Evolutionary conservation across 53 echinoderm and acorn worm species (phyloP).

Genomic region (Stichopus horrens): DNA sequence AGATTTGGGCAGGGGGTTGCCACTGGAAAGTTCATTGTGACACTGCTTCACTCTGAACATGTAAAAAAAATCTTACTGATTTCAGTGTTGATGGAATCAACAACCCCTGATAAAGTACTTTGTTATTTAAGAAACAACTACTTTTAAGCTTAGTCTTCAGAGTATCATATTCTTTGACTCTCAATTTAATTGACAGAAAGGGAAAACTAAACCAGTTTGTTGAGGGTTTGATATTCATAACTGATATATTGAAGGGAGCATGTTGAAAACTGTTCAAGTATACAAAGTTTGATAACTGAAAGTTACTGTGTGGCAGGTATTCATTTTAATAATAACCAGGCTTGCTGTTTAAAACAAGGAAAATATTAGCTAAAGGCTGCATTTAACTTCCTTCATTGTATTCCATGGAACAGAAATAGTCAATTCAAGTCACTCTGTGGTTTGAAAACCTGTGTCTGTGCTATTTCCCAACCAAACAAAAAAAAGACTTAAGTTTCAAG

Average conservation of each 20-base stretch:
- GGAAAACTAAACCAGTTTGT: not conserved
- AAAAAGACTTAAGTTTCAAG: no score
- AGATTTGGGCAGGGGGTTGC: no score
- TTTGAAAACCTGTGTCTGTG: no score
- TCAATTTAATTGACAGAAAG: not conserved
- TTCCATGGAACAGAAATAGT: not conserved
- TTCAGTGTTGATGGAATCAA: not conserved
- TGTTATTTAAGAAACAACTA: not conserved
- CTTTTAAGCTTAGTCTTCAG: not conserved
- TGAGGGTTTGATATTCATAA: conserved; percentile 2
- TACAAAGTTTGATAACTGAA: conserved; percentile 5
- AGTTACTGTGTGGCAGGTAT: conserved; percentile 19
- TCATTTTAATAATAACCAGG: not conserved
- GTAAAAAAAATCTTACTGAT: no score
- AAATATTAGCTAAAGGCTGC: not conserved
- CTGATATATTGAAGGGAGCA: conserved; percentile 1
- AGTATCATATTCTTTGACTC: conserved; percentile 1
- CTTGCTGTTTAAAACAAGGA: conserved; percentile 17
- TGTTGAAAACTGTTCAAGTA: conserved; percentile 3
- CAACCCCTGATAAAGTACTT: not conserved
- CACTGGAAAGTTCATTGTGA: no score
- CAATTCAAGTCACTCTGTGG: no score
- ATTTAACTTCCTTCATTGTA: conserved; percentile 1
- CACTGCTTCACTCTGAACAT: no score
- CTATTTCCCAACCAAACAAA: no score